These are phyloP conservation scores for Medauroidea extradentata DNA, from an alignment of 1,140 invertebrate species.

Conservation along the genomic window DNA sequence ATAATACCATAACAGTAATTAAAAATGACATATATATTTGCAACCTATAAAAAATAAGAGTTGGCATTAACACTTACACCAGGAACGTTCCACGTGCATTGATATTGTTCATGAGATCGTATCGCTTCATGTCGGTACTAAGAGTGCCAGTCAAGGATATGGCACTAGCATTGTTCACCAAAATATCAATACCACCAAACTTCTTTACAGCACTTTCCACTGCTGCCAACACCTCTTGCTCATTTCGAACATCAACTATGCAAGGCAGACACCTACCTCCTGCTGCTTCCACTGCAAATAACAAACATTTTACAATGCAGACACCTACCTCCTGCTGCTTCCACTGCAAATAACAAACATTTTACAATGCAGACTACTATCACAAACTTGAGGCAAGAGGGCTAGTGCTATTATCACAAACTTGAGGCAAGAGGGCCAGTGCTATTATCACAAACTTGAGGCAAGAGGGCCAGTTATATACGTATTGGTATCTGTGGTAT, in stretches of 20 bases:
- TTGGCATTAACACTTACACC: slow-evolving; percentile 77
- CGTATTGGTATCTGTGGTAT: too few species aligned
- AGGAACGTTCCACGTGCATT: slow-evolving; percentile 91
- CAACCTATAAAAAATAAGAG: too few species aligned
- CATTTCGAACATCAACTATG: slow-evolving; percentile 90
- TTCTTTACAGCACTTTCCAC: slow-evolving; percentile 81
- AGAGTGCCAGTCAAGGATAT: slow-evolving; percentile 86
- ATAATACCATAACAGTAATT: too few species aligned
- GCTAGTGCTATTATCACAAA: too few species aligned
- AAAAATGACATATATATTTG: too few species aligned
- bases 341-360: slow-evolving; percentile 47
- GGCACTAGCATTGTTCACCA: slow-evolving; percentile 96
- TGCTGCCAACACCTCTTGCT: slow-evolving; percentile 75
- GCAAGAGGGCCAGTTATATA: too few species aligned
- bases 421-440: too few species aligned
- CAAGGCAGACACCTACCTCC: slow-evolving; percentile 91
- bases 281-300: slow-evolving; percentile 64
- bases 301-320: too few species aligned
- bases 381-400: too few species aligned
- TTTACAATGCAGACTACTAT: too few species aligned
- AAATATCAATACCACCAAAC: slow-evolving; percentile 95
- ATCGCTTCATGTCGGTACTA: slow-evolving; percentile 91
- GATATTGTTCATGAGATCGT: slow-evolving; percentile 90
- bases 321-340: slow-evolving; percentile 50
- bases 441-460: too few species aligned